Evolutionary conservation across 2,797 vertebrate genomes (phyloP), one percentile per base, ranked within the genome.

Genomic region (Heterohyrax brucei): DNA sequence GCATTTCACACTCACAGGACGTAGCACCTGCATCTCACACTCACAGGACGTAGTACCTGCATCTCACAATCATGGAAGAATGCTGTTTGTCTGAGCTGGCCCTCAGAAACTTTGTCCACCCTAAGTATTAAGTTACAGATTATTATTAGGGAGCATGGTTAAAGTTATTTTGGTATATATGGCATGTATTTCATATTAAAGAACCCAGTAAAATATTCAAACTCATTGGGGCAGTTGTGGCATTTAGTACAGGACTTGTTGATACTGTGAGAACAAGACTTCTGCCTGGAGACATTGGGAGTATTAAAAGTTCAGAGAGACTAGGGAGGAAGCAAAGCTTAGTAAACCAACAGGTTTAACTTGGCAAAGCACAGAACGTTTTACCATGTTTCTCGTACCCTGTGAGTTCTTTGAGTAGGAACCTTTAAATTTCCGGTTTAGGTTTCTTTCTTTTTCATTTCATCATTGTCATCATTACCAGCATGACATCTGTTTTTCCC

Each of bases 221-320:
- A 92, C 62, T 93, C 44, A 81, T 7, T 59, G 50, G 82, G 64
- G 76, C 39, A 87, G 9, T 85, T 26, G 56, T 10, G 24, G 33
- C n/a, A 13, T 33, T 91, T 68, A 59, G 44, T 50, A 76, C 3
- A 84, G 28, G 62, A 70, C 14, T 26, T 85, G 28, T 44, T 95
- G 66, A 56, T 61, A 39, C 84, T 93, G 53, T 78, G 81, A 87
- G 61, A 85, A 53, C 9, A 92, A 44, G 53, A 73, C 48, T 93
- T 86, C 70, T 85, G 26, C 53, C 48, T 81, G 24, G 24, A 28
- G 81, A 66, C 61, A 62, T 89, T 77, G 75, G 44, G 53, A 91
- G 22, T 92, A 13, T 28, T 89, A 73, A 79, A 62, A 75, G 33
- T 92, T 96, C 70, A 90, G 24, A 26, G 33, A 93, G 96, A 68